Conservation (phyloP, 2,797 vertebrate genomes). For the Enteromius radiatus region DNA sequence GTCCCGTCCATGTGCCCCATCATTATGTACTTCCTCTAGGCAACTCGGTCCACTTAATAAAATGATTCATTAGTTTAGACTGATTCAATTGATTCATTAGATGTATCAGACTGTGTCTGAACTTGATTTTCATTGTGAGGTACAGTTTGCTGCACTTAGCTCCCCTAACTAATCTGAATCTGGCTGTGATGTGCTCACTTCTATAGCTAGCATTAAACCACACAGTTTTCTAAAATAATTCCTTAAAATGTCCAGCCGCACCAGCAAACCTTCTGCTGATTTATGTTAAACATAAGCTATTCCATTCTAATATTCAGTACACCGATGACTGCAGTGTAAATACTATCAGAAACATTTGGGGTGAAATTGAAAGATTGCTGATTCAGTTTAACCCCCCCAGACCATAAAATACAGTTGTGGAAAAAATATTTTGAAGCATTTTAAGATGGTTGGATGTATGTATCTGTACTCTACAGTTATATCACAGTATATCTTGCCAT, state of each 20-base stretch:
- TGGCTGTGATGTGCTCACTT: not conserved
- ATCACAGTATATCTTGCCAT: constrained; percentile 35
- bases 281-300: constrained; percentile 29
- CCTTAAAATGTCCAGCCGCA: constrained; percentile 25
- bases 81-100: constrained; percentile 29
- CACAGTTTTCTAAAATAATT: constrained; percentile 1
- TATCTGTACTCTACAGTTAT: constrained; percentile 27
- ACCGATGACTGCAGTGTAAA: constrained; percentile 3
- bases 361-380: constrained; percentile 34
- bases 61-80: constrained; percentile 24
- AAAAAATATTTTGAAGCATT: constrained; percentile 35
- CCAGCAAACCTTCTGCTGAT: constrained; percentile 41
- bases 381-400: constrained; percentile 20
- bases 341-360: constrained; percentile 7
- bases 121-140: constrained; percentile 36
- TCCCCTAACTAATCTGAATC: constrained; percentile 18
- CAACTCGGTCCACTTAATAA: constrained; percentile 30
- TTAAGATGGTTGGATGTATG: not conserved
- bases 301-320: not conserved
- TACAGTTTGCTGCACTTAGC: constrained; percentile 12
- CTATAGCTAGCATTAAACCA: not conserved
- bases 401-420: constrained; percentile 25
- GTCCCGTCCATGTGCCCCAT: constrained; percentile 20
- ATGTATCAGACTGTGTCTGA: constrained; percentile 12
- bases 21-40: constrained; percentile 34